A percentile compares a stretch with the other conserved stretches of the same genome.
phyloP scores from a whole-genome alignment of 2,888 invertebrate species.

The Linyphia triangularis region DNA sequence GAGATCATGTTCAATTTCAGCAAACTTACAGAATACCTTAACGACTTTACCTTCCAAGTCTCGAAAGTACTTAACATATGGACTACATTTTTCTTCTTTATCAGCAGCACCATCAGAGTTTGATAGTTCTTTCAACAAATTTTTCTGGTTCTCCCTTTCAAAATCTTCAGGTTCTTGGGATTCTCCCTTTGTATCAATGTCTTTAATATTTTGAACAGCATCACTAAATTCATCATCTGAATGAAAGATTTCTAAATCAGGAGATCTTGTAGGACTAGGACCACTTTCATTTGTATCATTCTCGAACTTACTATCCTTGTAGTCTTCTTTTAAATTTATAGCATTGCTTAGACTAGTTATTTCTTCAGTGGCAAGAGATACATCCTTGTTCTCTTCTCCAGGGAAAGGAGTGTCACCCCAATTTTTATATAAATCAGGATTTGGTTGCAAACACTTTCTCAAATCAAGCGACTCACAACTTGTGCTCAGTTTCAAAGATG shows the following conservation, averaged over 20 bases:
- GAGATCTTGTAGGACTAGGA: not conserved
- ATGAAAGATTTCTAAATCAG: not conserved
- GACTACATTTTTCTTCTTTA: not conserved
- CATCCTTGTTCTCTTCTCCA: conserved; percentile 20
- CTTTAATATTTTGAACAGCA: not conserved
- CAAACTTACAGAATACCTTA: conserved; percentile 45
- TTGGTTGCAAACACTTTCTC: not conserved
- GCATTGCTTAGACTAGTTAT: no score
- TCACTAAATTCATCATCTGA: conserved; percentile 14
- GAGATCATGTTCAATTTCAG: conserved; percentile 15
- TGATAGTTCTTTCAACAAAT: not conserved
- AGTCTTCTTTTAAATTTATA: no score
- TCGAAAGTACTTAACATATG: conserved; percentile 17
- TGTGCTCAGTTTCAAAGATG: not conserved
- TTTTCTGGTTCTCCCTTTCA: not conserved
- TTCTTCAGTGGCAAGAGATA: not conserved
- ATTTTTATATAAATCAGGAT: conserved; percentile 8
- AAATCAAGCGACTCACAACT: not conserved
- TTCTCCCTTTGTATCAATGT: not conserved
- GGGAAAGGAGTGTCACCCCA: conserved; percentile 67
- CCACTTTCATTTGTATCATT: not conserved
- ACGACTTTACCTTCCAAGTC: conserved; percentile 30
- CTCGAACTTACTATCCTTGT: not conserved
- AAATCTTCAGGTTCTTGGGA: not conserved
- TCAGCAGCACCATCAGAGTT: not conserved